phyloP scores from a whole-genome alignment of 2,888 invertebrate species.

The Troilus luridus region DNA sequence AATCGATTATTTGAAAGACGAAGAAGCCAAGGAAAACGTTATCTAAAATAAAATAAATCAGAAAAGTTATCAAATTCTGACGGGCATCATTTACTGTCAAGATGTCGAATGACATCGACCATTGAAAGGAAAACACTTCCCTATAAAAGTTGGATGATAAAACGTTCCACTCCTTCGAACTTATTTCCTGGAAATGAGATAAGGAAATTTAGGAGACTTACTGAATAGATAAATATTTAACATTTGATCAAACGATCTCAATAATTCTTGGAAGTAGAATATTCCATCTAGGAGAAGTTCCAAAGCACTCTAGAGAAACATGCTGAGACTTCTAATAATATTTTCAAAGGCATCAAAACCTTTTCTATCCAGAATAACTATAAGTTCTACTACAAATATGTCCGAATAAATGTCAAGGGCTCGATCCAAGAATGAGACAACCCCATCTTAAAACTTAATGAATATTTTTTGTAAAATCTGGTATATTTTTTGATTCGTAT shows the following conservation, averaged over 20 bases:
- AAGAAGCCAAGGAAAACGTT: neutral
- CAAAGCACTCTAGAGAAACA: neutral
- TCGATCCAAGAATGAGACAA: too few species aligned
- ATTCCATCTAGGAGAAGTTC: neutral
- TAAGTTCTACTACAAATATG: too few species aligned
- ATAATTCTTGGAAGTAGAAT: neutral
- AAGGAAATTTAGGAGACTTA: neutral
- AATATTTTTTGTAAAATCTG: too few species aligned
- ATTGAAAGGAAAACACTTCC: neutral
- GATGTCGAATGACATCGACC: neutral
- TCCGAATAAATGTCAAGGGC: too few species aligned
- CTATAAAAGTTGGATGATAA: slow-evolving; percentile 9
- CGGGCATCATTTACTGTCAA: neutral
- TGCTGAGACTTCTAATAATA: neutral
- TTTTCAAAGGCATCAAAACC: too few species aligned
- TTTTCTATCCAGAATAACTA: too few species aligned
- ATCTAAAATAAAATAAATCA: slow-evolving; percentile 23
- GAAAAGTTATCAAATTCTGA: neutral
- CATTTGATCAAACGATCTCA: neutral
- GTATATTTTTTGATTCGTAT: too few species aligned
- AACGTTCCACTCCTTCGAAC: neutral
- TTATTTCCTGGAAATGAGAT: slow-evolving; percentile 10
- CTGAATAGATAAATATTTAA: neutral
- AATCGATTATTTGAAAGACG: neutral
- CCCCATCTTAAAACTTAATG: too few species aligned